phyloP scores from a whole-genome alignment of 53 echinoderm and acorn worm species.

The Zoroaster sp. region DNA sequence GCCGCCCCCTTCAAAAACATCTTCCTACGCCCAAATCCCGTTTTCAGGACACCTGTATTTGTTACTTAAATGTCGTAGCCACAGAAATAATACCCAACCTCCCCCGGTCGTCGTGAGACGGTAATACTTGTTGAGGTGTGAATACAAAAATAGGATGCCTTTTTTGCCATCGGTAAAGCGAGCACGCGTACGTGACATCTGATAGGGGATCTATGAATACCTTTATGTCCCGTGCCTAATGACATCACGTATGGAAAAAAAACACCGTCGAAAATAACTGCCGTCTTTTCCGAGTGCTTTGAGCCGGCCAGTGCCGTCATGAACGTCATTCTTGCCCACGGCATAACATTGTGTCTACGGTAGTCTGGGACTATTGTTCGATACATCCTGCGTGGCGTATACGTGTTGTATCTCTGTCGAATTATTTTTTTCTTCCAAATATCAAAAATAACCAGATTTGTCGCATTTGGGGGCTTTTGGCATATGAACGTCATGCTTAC shows the following conservation, averaged over 20 bases:
- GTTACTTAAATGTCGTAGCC: background rate
- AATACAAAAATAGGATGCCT: no score
- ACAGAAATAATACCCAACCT: background rate
- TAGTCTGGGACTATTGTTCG: background rate
- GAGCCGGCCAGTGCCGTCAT: background rate
- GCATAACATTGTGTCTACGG: background rate
- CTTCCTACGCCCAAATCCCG: background rate
- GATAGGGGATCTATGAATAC: background rate
- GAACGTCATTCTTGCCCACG: background rate
- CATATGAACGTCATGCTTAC: background rate
- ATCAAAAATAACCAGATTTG: background rate
- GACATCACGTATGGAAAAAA: background rate
- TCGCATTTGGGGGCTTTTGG: background rate
- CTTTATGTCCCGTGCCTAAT: background rate
- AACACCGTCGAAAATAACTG: background rate
- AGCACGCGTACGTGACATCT: background rate
- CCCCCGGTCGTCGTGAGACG: background rate
- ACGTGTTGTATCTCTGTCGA: background rate
- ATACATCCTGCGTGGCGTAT: background rate
- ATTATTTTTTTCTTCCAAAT: background rate
- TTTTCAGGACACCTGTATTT: background rate
- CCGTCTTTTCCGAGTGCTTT: background rate
- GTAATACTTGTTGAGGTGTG: background rate
- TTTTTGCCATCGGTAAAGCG: background rate
- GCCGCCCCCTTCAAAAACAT: background rate